phyloP scores from a whole-genome alignment of 2,113 vertebrate species.

The Urocitellus parryii region DNA sequence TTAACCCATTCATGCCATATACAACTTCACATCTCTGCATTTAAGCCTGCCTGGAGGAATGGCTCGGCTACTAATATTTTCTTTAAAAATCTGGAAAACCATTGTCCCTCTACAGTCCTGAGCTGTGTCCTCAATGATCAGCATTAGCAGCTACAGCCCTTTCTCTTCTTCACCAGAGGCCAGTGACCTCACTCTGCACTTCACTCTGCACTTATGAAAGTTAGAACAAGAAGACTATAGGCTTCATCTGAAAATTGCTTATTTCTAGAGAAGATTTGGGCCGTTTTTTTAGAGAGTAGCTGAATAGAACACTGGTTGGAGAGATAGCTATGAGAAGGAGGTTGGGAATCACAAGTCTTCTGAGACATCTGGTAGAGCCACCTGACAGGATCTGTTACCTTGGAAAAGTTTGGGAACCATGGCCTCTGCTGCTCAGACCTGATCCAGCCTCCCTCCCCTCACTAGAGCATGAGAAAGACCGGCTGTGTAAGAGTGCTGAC shows the following conservation, averaged over 20 bases:
- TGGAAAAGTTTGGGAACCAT: not conserved
- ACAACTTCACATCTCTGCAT: not conserved
- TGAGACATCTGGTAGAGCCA: not conserved
- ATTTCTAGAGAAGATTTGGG: conserved; percentile 24
- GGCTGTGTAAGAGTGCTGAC: conserved; percentile 97
- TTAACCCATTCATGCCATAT: conserved; percentile 8
- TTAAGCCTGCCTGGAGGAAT: conserved; percentile 35
- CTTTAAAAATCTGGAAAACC: conserved; percentile 24
- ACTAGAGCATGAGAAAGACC: conserved; percentile 96
- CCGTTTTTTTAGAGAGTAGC: conserved; percentile 32
- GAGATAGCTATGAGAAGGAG: not conserved
- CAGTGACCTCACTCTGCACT: not conserved
- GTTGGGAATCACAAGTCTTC: not conserved
- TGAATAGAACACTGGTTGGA: not conserved
- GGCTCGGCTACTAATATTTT: not conserved
- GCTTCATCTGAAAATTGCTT: not conserved
- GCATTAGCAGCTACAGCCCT: not conserved
- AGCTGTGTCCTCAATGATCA: not conserved
- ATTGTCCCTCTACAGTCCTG: not conserved
- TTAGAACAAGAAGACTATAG: not conserved
- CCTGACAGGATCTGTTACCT: not conserved
- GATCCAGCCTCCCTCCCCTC: conserved; percentile 40
- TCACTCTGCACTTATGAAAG: conserved; percentile 23
- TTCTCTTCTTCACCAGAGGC: not conserved
- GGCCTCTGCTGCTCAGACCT: not conserved